Evolutionary conservation across 2,113 vertebrate genomes (phyloP).

Genomic region (Melanerpes formicivorus): DNA sequence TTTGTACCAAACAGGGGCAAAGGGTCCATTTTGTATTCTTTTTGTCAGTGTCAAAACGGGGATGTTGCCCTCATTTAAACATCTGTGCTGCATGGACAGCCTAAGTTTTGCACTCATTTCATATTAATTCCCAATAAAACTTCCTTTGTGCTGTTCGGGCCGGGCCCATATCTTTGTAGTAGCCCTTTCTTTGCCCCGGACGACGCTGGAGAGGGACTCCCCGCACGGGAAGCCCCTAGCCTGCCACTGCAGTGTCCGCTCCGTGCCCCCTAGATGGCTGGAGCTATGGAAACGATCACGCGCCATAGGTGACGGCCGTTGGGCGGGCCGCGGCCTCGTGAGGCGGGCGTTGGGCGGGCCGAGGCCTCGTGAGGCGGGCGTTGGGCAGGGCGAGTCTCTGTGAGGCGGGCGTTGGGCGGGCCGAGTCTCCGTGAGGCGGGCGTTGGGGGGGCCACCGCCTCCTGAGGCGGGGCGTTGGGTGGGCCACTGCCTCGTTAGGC

Average conservation of each 20-base stretch:
- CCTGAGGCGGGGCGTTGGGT: too few relatives aligned
- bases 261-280: accelerated
- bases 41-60: slow-evolving; percentile 1
- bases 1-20: neutral
- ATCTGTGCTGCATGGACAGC: neutral
- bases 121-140: slow-evolving; percentile 54
- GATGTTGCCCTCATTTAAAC: slow-evolving; percentile 1
- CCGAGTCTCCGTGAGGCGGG: too few relatives aligned
- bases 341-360: neutral
- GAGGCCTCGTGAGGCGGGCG: too few relatives aligned
- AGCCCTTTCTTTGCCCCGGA: too few relatives aligned
- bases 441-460: neutral
- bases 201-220: too few relatives aligned
- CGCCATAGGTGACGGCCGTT: too few relatives aligned
- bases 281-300: accelerated
- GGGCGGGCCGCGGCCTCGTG: neutral
- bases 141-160: neutral
- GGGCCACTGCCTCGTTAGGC: too few relatives aligned
- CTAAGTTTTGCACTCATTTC: slow-evolving; percentile 12
- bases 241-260: too few relatives aligned
- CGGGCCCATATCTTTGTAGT: neutral
- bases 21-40: neutral
- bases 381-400: too few relatives aligned
- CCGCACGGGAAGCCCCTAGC: too few relatives aligned
- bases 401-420: neutral